Evolutionary conservation across 2,888 invertebrate species (phyloP).

Genomic region (Desoria tigrina): DNA sequence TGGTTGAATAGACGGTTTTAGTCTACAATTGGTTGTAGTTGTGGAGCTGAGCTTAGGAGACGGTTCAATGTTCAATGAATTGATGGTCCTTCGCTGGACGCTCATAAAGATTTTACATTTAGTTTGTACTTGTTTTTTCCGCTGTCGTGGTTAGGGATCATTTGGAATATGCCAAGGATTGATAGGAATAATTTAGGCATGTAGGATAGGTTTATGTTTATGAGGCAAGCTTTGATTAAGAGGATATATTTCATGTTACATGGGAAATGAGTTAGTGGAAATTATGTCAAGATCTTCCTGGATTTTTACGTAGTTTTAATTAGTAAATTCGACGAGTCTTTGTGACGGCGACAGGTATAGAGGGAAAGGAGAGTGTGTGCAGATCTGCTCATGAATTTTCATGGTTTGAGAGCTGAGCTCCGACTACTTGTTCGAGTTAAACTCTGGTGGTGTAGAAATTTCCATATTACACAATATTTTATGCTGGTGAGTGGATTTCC

Average conservation of each 20-base stretch:
- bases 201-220: no score
- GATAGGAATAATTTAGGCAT: no score
- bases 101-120: no score
- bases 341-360: neutral
- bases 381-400: constrained; percentile 3
- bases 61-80: neutral
- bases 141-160: neutral
- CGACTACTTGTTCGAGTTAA: constrained; percentile 5
- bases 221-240: no score
- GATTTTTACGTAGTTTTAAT: no score
- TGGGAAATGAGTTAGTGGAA: no score
- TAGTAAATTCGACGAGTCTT: no score
- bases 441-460: neutral
- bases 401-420: neutral
- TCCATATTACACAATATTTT: constrained; percentile 1
- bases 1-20: neutral
- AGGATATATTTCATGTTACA: no score
- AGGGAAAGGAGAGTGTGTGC: neutral
- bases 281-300: no score
- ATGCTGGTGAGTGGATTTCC: constrained; percentile 5
- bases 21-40: neutral
- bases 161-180: no score
- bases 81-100: neutral
- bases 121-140: neutral
- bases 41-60: neutral